Conservation (phyloP, 2,888 invertebrate genomes). For the Patella caerulea region DNA sequence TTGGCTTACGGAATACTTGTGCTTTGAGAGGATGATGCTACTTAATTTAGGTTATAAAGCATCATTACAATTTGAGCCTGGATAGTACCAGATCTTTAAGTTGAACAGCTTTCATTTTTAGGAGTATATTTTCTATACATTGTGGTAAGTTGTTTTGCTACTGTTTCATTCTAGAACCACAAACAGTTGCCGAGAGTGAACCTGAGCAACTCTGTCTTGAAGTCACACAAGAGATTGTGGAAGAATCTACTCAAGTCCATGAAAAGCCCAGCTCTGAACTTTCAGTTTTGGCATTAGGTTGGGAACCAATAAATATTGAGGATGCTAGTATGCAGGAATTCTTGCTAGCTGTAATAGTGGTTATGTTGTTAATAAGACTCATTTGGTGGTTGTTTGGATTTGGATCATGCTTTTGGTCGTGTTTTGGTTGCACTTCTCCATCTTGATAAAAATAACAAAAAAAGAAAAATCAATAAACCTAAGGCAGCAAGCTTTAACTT, state of each 20-base stretch:
- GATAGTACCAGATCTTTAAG: background rate
- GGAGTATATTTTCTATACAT: background rate
- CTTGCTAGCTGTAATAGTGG: constrained; percentile 48
- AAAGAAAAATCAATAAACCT: too few species aligned
- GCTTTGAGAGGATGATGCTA: too few species aligned
- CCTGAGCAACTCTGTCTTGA: constrained; percentile 46
- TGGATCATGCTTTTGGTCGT: constrained; percentile 49
- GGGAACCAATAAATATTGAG: constrained; percentile 42
- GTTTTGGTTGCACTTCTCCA: constrained; percentile 28
- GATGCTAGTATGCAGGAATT: constrained; percentile 58
- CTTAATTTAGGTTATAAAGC: background rate
- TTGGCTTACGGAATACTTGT: too few species aligned
- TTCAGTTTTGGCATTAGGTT: constrained; percentile 52
- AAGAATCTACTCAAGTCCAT: constrained; percentile 42
- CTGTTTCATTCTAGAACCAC: constrained; percentile 43
- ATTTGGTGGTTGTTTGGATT: constrained; percentile 51
- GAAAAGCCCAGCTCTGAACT: constrained; percentile 47
- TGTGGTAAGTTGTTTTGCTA: background rate
- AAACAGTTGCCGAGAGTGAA: constrained; percentile 56
- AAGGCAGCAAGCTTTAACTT: too few species aligned
- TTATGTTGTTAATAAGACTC: constrained; percentile 48
- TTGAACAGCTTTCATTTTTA: background rate
- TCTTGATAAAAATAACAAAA: too few species aligned
- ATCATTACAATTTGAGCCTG: background rate
- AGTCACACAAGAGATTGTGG: constrained; percentile 44